Conservation (phyloP, 2,888 invertebrate genomes). For the Onthophagus sagittarius region DNA sequence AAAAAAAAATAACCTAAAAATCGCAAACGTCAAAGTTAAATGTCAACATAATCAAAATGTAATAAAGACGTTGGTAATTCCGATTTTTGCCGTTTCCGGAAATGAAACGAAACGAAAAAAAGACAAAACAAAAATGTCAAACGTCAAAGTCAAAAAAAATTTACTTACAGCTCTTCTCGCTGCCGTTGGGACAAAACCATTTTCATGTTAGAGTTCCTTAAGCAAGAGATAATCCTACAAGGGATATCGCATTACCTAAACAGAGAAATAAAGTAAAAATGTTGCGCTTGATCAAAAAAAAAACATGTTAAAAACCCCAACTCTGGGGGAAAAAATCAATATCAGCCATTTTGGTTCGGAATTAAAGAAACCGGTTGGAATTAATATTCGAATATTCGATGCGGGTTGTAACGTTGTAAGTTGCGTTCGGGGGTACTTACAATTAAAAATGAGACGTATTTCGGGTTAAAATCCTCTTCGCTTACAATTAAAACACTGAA, state of each 20-base stretch:
- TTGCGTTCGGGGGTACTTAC: constrained; percentile 25
- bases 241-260: constrained; percentile 45
- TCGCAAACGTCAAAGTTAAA: background rate
- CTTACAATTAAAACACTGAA: constrained; percentile 18
- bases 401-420: constrained; percentile 14
- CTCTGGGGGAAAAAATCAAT: constrained; percentile 40
- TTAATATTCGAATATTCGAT: background rate
- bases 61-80: constrained; percentile 8
- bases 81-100: constrained; percentile 1
- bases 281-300: background rate
- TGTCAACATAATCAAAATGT: background rate
- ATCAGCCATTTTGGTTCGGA: constrained; percentile 45
- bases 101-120: constrained; percentile 8
- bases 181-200: constrained; percentile 99
- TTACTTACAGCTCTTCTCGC: constrained; percentile 99
- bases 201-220: constrained; percentile 71
- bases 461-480: constrained; percentile 13
- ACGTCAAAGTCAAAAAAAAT: background rate
- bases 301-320: background rate
- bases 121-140: background rate
- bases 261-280: constrained; percentile 25
- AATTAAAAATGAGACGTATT: constrained; percentile 21
- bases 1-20: no score
- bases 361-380: constrained; percentile 23
- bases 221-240: constrained; percentile 34